Conservation (phyloP, 2,888 invertebrate genomes). For the Sialis fuliginosa region DNA sequence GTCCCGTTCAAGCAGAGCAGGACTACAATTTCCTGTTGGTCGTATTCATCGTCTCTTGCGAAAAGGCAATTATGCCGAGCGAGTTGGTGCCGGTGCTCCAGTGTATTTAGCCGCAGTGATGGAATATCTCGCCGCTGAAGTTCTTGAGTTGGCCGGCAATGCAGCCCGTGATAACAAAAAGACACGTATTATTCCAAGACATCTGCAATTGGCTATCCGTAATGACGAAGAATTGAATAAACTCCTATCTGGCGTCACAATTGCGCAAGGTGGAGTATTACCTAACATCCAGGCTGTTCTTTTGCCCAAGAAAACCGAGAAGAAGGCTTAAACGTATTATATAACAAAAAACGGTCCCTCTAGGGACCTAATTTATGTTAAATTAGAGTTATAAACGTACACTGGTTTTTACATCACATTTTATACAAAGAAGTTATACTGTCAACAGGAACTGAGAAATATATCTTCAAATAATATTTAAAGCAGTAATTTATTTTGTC, state of each 20-base stretch:
- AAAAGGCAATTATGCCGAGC: conserved; percentile 42
- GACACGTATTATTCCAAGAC: conserved; percentile 56
- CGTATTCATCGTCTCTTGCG: conserved; percentile 38
- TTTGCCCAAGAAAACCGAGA: conserved; percentile 48
- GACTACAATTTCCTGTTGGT: conserved; percentile 40
- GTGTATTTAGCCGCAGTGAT: conserved; percentile 38
- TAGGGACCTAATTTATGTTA: too few species aligned
- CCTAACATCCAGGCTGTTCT: conserved; percentile 62
- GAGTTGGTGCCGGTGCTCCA: conserved; percentile 34
- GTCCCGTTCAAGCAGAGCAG: conserved; percentile 35
- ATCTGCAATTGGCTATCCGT: conserved; percentile 59
- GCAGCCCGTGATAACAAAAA: conserved; percentile 52
- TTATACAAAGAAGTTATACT: too few species aligned
- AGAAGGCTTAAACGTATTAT: too few species aligned
- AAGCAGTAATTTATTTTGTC: too few species aligned
- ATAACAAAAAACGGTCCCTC: too few species aligned
- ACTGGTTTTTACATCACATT: too few species aligned
- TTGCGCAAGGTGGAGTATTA: conserved; percentile 70
- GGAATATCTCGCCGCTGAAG: conserved; percentile 52
- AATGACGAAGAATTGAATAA: conserved; percentile 72
- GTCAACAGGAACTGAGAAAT: too few species aligned
- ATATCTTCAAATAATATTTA: too few species aligned
- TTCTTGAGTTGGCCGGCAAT: conserved; percentile 46
- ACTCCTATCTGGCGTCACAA: conserved; percentile 58
- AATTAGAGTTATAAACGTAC: too few species aligned